Evolutionary conservation across 1,140 invertebrate genomes (phyloP).

Genomic region (Rhyzopertha dominica): DNA sequence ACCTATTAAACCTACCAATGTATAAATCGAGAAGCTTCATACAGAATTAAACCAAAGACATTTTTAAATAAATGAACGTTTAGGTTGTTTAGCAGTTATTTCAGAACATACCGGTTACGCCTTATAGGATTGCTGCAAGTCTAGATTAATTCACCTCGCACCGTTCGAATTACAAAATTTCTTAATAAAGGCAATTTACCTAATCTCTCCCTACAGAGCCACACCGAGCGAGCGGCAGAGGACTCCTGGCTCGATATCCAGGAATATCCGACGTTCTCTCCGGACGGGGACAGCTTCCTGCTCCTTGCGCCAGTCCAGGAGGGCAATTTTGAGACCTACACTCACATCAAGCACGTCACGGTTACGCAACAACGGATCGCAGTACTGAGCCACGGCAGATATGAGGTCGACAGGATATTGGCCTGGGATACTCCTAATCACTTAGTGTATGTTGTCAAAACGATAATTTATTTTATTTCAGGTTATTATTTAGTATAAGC

Average conservation of each 20-base stretch:
- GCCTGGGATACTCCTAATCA: conserved; percentile 80
- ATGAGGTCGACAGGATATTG: conserved; percentile 79
- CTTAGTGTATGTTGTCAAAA: conserved; percentile 75
- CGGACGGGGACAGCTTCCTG: conserved; percentile 78
- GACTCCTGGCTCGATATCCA: conserved; percentile 81
- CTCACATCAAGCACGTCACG: conserved; percentile 83
- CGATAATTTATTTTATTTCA: neutral
- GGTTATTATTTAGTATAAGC: no score
- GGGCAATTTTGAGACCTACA: conserved; percentile 73
- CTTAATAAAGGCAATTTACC: conserved; percentile 4
- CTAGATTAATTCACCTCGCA: no score
- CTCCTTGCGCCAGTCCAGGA: conserved; percentile 77
- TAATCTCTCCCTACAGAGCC: conserved; percentile 53
- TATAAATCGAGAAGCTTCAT: no score
- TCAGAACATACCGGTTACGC: no score
- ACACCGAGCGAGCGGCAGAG: conserved; percentile 72
- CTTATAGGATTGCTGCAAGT: no score
- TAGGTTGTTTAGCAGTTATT: no score
- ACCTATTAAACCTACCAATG: no score
- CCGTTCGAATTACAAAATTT: neutral
- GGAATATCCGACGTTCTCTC: conserved; percentile 76
- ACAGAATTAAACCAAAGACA: no score
- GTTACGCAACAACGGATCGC: conserved; percentile 76
- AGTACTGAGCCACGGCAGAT: conserved; percentile 79
- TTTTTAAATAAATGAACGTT: no score